These are phyloP conservation scores for Neosilurus mollespiculum DNA, from an alignment of 2,797 vertebrate species.

Conservation along the genomic window DNA sequence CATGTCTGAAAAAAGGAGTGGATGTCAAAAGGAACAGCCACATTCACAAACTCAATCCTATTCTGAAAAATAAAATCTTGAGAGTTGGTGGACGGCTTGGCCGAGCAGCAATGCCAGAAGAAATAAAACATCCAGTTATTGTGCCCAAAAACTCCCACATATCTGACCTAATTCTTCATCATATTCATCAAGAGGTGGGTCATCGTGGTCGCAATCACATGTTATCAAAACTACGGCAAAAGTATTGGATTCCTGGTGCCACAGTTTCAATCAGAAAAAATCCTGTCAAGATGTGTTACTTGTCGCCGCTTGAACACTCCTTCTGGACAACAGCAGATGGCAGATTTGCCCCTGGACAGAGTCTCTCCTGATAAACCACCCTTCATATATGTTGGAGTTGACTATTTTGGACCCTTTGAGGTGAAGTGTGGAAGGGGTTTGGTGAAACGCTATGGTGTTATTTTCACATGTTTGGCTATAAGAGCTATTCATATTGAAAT, in stretches of 20 bases:
- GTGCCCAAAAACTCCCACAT: not conserved
- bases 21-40: not conserved
- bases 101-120: not conserved
- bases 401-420: conserved; percentile 19
- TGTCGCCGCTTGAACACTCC: not conserved
- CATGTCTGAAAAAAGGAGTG: not conserved
- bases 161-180: not conserved
- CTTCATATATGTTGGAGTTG: not conserved
- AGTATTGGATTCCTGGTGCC: not conserved
- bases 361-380: not conserved
- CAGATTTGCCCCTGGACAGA: conserved; percentile 1
- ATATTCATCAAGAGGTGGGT: conserved; percentile 8
- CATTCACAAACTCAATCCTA: not conserved
- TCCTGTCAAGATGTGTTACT: not conserved
- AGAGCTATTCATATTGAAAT: conserved; percentile 23
- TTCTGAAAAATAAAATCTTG: not conserved
- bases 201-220: conserved; percentile 6
- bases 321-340: conserved; percentile 6
- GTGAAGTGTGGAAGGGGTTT: not conserved
- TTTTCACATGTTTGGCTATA: conserved; percentile 28
- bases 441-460: conserved; percentile 7
- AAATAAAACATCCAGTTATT: not conserved
- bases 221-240: not conserved
- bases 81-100: not conserved
- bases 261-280: not conserved